Percentiles rank a stretch among this genome's conserved stretches.
These are phyloP conservation scores for Mormyrops boulengeri DNA, from an alignment of 2,797 vertebrate genomes.

Conservation along the genomic window DNA sequence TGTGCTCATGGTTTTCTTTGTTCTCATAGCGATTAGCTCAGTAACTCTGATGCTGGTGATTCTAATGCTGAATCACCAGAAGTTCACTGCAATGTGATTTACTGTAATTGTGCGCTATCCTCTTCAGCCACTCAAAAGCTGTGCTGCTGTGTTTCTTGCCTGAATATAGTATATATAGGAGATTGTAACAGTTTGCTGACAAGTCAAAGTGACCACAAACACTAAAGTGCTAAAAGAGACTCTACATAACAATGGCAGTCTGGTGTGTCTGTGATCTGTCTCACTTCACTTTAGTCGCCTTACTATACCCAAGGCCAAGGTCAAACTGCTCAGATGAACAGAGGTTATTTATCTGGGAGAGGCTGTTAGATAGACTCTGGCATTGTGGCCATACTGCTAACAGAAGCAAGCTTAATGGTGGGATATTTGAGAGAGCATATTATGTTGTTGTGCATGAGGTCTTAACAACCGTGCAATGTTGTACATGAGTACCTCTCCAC, in stretches of 20 bases:
- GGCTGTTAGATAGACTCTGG: neutral
- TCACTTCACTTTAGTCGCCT: neutral
- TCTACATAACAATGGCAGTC: neutral
- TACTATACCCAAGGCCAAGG: neutral
- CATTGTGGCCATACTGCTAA: neutral
- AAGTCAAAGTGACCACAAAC: neutral
- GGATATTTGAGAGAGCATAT: neutral
- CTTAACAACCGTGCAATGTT: neutral
- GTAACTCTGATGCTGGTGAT: neutral
- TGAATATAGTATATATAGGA: neutral
- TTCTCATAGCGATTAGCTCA: conserved; percentile 20
- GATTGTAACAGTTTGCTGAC: neutral
- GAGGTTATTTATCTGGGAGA: neutral
- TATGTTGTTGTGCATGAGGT: neutral
- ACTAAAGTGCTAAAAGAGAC: neutral
- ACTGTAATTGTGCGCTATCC: neutral
- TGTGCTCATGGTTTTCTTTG: neutral
- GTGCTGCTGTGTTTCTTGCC: neutral
- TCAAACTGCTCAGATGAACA: neutral
- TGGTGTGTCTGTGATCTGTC: neutral
- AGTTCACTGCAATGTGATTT: neutral
- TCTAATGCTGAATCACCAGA: neutral
- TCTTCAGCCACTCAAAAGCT: neutral
- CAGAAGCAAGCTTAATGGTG: neutral
- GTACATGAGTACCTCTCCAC: neutral